These are phyloP conservation scores for Eupithecia insigniata DNA, from an alignment of 2,888 invertebrate species.

Conservation along the genomic window DNA sequence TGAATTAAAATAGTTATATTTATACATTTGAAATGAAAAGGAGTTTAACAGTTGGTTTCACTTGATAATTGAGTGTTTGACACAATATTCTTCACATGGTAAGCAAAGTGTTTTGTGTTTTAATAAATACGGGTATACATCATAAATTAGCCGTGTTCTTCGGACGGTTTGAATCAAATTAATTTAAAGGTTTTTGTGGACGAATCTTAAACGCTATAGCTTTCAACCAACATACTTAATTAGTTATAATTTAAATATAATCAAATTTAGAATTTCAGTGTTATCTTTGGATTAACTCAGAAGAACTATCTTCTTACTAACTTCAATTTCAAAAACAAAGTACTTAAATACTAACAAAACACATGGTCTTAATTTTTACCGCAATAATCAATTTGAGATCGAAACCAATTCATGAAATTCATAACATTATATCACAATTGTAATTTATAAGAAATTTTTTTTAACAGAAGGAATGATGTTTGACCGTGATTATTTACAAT, in stretches of 20 bases:
- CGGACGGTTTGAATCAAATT: neutral
- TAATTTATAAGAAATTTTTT: constrained; percentile 31
- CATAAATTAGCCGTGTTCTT: neutral
- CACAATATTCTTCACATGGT: neutral
- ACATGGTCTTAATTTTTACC: neutral
- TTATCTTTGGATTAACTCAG: neutral
- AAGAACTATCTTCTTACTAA: neutral
- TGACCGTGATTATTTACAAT: neutral
- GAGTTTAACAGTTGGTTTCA: neutral
- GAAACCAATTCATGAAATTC: constrained; percentile 40
- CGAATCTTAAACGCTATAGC: neutral
- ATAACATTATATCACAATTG: constrained; percentile 40
- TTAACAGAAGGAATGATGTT: constrained; percentile 35
- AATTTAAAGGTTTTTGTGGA: neutral
- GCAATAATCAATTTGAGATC: constrained; percentile 38
- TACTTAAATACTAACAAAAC: neutral
- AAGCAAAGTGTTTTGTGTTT: neutral
- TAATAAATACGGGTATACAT: neutral
- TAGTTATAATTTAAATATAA: neutral
- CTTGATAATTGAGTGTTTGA: neutral
- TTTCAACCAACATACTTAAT: neutral
- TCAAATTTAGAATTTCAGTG: neutral
- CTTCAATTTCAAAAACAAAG: neutral
- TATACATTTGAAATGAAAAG: neutral
- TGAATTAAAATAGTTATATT: neutral